Conservation (phyloP, 2,888 invertebrate genomes). For the Cactoblastis cactorum region DNA sequence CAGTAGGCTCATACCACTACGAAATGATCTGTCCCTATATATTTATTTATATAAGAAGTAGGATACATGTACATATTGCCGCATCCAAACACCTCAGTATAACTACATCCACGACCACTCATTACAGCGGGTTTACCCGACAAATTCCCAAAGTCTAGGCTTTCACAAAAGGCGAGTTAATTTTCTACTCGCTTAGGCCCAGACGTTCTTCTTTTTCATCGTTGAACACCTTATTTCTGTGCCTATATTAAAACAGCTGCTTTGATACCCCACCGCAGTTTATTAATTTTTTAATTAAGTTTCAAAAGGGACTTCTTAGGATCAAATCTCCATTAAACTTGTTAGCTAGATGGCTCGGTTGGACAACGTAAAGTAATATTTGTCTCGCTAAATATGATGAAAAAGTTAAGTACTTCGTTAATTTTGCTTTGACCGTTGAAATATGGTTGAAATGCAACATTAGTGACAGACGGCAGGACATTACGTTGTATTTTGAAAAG, state of each 20-base stretch:
- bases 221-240: constrained; percentile 21
- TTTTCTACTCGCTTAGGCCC: constrained; percentile 27
- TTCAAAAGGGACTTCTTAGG: neutral
- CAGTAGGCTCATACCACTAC: too few species aligned
- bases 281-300: constrained; percentile 10
- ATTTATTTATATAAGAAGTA: too few species aligned
- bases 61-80: neutral
- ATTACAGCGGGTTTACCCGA: constrained; percentile 45
- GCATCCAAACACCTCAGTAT: constrained; percentile 11
- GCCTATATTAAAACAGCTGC: constrained; percentile 20
- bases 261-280: constrained; percentile 7
- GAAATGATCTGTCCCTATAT: too few species aligned
- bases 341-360: neutral
- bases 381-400: neutral
- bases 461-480: too few species aligned
- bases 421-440: too few species aligned
- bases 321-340: neutral
- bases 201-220: constrained; percentile 19
- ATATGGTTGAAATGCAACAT: too few species aligned
- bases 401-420: neutral
- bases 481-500: too few species aligned
- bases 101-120: constrained; percentile 26
- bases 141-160: constrained; percentile 46
- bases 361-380: neutral
- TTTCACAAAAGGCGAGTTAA: constrained; percentile 41